These are phyloP conservation scores for Antedon mediterranea DNA, from an alignment of 53 echinoderm and acorn worm genomes.

Conservation along the genomic window DNA sequence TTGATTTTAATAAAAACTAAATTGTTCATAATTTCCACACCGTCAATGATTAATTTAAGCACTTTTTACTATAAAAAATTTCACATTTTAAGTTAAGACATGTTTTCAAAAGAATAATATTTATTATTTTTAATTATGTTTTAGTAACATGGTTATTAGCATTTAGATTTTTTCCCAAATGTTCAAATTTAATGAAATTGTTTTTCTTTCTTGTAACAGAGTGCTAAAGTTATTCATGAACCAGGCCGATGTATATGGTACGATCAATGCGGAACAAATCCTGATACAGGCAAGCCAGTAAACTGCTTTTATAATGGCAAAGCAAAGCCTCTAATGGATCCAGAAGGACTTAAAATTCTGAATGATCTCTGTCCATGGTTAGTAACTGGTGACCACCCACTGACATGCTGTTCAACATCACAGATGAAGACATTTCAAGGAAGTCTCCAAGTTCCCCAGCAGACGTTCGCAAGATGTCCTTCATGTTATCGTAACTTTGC, in stretches of 20 bases:
- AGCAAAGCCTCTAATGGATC: constrained; percentile 36
- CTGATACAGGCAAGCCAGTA: constrained; percentile 22
- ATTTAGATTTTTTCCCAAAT: too few relatives aligned
- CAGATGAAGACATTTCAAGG: constrained; percentile 47
- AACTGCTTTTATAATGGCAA: constrained; percentile 72
- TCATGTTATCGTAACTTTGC: constrained; percentile 74
- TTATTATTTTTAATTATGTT: too few relatives aligned
- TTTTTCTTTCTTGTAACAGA: not conserved
- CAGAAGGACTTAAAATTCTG: constrained; percentile 40
- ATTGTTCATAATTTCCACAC: too few relatives aligned
- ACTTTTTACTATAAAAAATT: too few relatives aligned
- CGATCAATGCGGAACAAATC: constrained; percentile 42
- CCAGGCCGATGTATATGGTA: constrained; percentile 70
- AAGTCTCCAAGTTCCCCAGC: constrained; percentile 44
- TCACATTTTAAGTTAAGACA: too few relatives aligned
- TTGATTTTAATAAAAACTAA: too few relatives aligned
- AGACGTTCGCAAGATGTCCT: constrained; percentile 65
- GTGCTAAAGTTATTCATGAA: constrained; percentile 20
- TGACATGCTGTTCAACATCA: constrained; percentile 52
- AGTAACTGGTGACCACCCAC: constrained; percentile 25
- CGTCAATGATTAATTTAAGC: too few relatives aligned
- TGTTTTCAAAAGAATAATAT: too few relatives aligned
- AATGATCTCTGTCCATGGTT: constrained; percentile 61
- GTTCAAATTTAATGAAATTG: too few relatives aligned
- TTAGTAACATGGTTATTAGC: too few relatives aligned